Base-by-base conservation (phyloP, 2,888 invertebrate species). In the Philereme transversata region DNA sequence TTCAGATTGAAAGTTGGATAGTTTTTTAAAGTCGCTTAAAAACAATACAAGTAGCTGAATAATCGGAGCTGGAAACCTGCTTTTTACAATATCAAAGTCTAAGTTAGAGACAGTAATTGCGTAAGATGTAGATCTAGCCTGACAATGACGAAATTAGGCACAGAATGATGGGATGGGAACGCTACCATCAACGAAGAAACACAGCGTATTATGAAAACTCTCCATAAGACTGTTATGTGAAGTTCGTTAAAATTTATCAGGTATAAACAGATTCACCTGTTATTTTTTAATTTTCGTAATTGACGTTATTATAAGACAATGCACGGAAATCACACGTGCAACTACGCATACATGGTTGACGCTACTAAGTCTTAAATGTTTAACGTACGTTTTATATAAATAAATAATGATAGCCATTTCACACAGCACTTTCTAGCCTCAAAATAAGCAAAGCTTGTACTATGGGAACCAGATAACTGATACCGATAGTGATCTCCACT, bases 141-240 rank as follows among this genome's bases (percentile, higher is more conserved):
- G 67, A 79, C 75, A 79, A 78, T 78, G 75, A 75, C 57, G 74
- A 77, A 78, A 79, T 76, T 73, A 73, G 71, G 56, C 68, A 63
- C 52, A 68, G 67, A 74, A 78, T 68, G 72, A 77, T 82, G 82
- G 71, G 82, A 83, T 82, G 82, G 71, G 82, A 83, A 76, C 68
- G 57, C 51, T 62, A 64, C 55, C 51, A 62, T 11, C 65, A 67
- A 44, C 54, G 55, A 65, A 58, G 51, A 62, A 64, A 54, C 52
- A 64, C 65, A 48, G 35, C 22, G 56, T 76, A 74, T 77, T 78
- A 79, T 75, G 75, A 77, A 75, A 77, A 76, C 71, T 70, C 55
- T 58, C 59, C 65, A 70, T 60, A 65, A 57, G 49, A 58, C 52
- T 70, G 70, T 72, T 77, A 75, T 76, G 77, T 75, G 72, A 77